Percentiles rank a stretch among this genome's conserved stretches.
These are phyloP conservation scores for Beris morrisii DNA, from an alignment of 2,888 invertebrate species.

Conservation along the genomic window DNA sequence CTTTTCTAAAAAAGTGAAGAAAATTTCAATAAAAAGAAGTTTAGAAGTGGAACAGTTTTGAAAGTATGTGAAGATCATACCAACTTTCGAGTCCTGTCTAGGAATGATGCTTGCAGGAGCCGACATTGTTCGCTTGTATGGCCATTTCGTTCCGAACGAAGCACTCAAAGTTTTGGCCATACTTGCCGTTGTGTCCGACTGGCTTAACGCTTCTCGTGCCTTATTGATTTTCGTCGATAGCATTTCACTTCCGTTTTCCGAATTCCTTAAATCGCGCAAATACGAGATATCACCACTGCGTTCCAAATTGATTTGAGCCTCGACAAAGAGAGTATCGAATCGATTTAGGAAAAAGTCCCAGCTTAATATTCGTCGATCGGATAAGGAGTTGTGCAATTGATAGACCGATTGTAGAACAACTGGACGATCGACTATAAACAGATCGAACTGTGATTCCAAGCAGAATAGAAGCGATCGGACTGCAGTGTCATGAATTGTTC, in stretches of 20 bases:
- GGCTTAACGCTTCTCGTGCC: conserved; percentile 84
- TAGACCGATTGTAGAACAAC: conserved; percentile 95
- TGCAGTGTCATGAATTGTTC: conserved; percentile 89
- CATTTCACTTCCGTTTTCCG: conserved; percentile 82
- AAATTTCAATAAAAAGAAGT: neutral
- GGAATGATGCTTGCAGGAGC: conserved; percentile 85
- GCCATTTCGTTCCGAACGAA: conserved; percentile 90
- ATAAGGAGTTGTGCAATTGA: conserved; percentile 90
- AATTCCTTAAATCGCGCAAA: conserved; percentile 83
- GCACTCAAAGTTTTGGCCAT: conserved; percentile 78
- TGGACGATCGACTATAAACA: conserved; percentile 93
- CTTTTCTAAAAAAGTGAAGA: conserved; percentile 59
- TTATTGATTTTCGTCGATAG: conserved; percentile 84
- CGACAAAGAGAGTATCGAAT: conserved; percentile 93
- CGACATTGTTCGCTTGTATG: conserved; percentile 92
- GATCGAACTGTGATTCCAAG: conserved; percentile 96
- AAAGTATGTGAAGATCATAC: conserved; percentile 47
- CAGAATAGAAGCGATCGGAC: conserved; percentile 88
- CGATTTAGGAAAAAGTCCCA: conserved; percentile 98
- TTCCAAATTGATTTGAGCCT: conserved; percentile 91
- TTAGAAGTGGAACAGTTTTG: neutral
- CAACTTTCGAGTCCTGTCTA: conserved; percentile 71
- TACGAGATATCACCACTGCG: conserved; percentile 82
- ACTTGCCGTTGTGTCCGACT: conserved; percentile 66
- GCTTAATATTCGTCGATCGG: conserved; percentile 84